Evolutionary conservation across 2,113 vertebrate species (phyloP), one percentile per base, ranked within the genome.

Genomic region (Ictidomys tridecemlineatus): DNA sequence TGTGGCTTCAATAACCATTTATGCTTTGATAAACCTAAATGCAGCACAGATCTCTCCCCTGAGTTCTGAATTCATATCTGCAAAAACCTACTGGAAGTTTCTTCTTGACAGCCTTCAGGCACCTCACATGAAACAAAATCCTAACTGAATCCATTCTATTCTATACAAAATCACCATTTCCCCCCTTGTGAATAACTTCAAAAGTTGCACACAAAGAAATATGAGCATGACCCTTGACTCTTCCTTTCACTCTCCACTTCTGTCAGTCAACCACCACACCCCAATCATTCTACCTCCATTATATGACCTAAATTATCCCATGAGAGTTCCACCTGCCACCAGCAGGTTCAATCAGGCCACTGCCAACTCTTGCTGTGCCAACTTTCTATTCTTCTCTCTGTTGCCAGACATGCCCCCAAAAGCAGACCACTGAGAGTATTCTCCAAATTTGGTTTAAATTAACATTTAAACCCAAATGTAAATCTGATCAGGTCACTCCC

Each of bases 1-100:
- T 82, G 24, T 51, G 11, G 16, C 14, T 90, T 92, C 39, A 82
- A 32, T 74, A 76, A 73, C 22, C 45, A 91, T 37, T 69, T 65
- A 67, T 30, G 14, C 45, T 76, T 83, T 91, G 58, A 78, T 89
- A 73, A 96, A 94, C 17, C 72, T 83, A 74, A 93, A 95, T 12
- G 8, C 6, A 80, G 16, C 51, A 45, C 6, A 56, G 34, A 88
- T 42, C 34, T 94, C 4, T 79, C 58, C n/a, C 37, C 32, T 51
- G 69, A 92, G 51, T 83, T 93, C 51, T 87, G 93, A 79, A 89
- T 72, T 82, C 73, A 24, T 28, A 82, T 53, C 24, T 89, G 63
- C 13, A 78, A 85, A 24, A 92, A 72, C 20, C 58, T 83, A n/a
- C 1, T 48, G 7, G 2, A 37, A 37, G 72, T 89, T 93, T 96